Percentiles rank a stretch among this genome's conserved stretches.
Evolutionary conservation across 23 tunicate genomes (phyloP).

Genomic region (Trididemnum miniatum): DNA sequence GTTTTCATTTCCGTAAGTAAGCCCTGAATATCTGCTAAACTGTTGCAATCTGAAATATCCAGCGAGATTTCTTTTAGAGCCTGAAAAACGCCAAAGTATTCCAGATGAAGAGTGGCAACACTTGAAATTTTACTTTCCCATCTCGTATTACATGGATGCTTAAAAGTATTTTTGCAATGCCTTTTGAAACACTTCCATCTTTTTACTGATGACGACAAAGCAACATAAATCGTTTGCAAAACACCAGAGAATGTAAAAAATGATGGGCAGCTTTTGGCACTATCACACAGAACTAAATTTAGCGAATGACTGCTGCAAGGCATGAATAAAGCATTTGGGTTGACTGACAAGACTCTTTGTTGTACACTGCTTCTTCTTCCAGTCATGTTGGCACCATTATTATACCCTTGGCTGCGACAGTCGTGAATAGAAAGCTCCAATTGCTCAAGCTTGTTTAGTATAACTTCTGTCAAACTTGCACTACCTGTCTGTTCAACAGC

Average conservation of each 20-base stretch:
- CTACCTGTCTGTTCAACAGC: background rate
- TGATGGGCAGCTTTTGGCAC: background rate
- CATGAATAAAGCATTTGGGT: background rate
- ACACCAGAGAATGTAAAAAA: background rate
- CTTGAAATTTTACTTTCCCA: slow-evolving; percentile 10
- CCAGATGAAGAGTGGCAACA: background rate
- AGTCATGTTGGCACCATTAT: slow-evolving; percentile 6
- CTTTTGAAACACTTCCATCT: background rate
- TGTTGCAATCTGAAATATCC: background rate
- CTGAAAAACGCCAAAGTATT: background rate
- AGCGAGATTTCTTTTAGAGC: background rate
- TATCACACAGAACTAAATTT: background rate
- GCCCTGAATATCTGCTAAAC: background rate
- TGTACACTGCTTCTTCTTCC: no score
- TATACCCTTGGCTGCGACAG: background rate
- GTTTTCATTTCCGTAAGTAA: background rate
- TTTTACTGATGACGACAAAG: background rate
- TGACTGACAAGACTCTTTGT: background rate
- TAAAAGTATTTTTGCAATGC: background rate
- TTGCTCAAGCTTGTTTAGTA: background rate
- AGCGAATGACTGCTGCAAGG: background rate
- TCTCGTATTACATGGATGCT: background rate
- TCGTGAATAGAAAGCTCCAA: background rate
- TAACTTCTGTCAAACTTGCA: background rate
- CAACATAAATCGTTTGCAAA: background rate